Evolutionary conservation across 2,797 vertebrate genomes (phyloP).

Genomic region (Aerospiza tachiro): DNA sequence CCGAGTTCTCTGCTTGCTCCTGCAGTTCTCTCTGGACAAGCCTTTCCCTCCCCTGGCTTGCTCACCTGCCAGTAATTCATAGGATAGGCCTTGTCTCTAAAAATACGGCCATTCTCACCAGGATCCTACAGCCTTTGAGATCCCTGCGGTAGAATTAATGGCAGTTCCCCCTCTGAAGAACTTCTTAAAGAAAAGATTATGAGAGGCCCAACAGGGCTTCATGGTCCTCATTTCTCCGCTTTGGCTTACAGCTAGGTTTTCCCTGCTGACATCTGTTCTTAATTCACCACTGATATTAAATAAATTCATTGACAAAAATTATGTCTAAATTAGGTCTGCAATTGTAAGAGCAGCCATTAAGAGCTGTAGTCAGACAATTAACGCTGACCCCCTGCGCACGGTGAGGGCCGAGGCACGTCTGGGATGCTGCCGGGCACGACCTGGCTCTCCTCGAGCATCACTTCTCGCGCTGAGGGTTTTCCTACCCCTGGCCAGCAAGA

Average conservation of each 20-base stretch:
- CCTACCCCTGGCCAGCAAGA: background rate
- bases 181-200: background rate
- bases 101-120: accelerated
- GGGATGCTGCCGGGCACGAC: background rate
- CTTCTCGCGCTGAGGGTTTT: accelerated
- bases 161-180: background rate
- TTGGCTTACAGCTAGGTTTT: background rate
- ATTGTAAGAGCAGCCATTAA: background rate
- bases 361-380: background rate
- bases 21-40: background rate
- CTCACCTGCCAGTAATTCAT: background rate
- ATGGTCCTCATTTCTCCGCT: background rate
- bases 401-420: accelerated
- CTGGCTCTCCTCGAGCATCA: background rate
- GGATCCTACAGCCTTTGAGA: background rate
- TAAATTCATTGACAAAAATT: background rate
- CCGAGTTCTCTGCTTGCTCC: accelerated
- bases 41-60: background rate
- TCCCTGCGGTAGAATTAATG: background rate
- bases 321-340: background rate
- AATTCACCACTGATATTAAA: background rate
- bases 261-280: background rate
- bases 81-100: background rate
- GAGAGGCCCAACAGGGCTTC: background rate
- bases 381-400: background rate